These are phyloP conservation scores for Acrobasis suavella DNA, from an alignment of 2,888 invertebrate genomes.

Conservation along the genomic window DNA sequence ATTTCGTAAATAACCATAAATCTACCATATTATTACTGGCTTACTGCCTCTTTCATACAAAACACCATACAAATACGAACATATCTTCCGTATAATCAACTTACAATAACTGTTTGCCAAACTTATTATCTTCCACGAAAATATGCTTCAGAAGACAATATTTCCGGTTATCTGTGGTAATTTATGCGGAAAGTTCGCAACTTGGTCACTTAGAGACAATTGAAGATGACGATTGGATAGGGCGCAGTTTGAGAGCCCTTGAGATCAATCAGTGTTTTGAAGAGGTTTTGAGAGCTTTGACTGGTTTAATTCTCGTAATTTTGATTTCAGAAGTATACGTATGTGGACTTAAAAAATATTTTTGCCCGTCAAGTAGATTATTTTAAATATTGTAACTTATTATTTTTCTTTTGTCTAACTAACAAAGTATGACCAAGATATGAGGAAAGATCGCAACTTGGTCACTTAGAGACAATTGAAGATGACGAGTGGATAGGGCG, in stretches of 20 bases:
- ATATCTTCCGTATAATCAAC: slow-evolving; percentile 40
- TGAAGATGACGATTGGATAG: slow-evolving; percentile 68
- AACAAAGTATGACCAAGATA: no score
- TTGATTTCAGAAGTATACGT: slow-evolving; percentile 36
- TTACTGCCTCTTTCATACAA: neutral
- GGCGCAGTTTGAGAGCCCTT: neutral
- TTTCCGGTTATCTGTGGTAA: slow-evolving; percentile 78
- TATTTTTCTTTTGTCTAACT: no score
- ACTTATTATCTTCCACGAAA: slow-evolving; percentile 68
- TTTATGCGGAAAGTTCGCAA: slow-evolving; percentile 78
- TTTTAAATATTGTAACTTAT: no score
- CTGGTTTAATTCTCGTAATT: no score
- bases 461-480: slow-evolving; percentile 68
- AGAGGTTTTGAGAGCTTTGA: neutral
- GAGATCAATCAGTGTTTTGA: slow-evolving; percentile 4
- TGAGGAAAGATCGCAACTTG: slow-evolving; percentile 44
- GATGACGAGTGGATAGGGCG: slow-evolving; percentile 65
- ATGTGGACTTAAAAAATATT: no score
- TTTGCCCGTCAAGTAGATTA: no score
- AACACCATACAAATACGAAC: slow-evolving; percentile 33
- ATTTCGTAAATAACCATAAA: neutral
- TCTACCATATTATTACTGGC: neutral
- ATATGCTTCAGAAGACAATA: slow-evolving; percentile 78
- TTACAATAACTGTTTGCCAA: slow-evolving; percentile 56
- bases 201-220: slow-evolving; percentile 70